A percentile compares a stretch with the other conserved stretches of the same genome.
Evolutionary conservation across 2,797 vertebrate species (phyloP).

Genomic region (Catharus ustulatus): DNA sequence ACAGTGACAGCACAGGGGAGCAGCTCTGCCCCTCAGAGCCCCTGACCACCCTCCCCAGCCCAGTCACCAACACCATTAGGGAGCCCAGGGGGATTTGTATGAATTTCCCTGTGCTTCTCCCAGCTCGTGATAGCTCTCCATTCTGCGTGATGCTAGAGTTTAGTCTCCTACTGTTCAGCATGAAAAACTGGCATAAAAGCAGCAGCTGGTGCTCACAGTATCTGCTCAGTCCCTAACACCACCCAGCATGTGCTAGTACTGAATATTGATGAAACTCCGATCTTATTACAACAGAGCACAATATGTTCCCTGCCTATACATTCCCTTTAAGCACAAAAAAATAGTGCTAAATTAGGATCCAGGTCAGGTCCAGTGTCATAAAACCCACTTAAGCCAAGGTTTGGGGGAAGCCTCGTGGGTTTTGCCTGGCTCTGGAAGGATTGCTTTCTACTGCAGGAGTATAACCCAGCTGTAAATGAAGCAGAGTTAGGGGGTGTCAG

Average conservation of each 20-base stretch:
- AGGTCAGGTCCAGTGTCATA: neutral
- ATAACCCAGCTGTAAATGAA: neutral
- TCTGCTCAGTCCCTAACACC: constrained; percentile 15
- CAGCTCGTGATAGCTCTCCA: neutral
- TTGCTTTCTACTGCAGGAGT: neutral
- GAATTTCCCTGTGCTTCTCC: neutral
- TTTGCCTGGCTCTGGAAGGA: neutral
- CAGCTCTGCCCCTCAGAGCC: neutral
- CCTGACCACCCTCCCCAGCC: neutral
- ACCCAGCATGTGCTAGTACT: constrained; percentile 42
- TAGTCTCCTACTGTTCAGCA: constrained; percentile 48
- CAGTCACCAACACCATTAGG: neutral
- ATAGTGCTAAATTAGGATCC: neutral
- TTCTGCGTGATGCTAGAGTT: neutral
- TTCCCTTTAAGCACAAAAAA: neutral
- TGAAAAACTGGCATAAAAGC: constrained; percentile 40
- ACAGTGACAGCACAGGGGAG: neutral
- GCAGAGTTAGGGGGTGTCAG: neutral
- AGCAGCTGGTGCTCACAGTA: constrained; percentile 40
- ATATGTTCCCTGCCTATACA: constrained; percentile 16
- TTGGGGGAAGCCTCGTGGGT: neutral
- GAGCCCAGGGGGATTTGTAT: neutral
- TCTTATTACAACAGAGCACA: constrained; percentile 4
- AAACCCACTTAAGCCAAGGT: neutral
- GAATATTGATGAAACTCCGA: constrained; percentile 49